phyloP scores from a whole-genome alignment of 2,113 vertebrate genomes.

The Alexandromys fortis region DNA sequence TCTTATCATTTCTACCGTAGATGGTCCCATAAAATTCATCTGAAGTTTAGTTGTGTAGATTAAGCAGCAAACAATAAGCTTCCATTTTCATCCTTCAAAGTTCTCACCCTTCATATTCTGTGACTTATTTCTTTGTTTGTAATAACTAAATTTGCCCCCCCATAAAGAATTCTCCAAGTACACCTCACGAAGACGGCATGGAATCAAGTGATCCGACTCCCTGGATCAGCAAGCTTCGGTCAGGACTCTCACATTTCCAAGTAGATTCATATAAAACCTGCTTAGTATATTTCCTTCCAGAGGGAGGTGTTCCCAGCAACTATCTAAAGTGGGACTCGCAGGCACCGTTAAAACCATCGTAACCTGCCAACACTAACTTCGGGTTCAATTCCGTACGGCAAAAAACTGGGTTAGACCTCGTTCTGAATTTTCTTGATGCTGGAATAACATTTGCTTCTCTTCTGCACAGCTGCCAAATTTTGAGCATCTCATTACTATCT shows the following conservation, averaged over 20 bases:
- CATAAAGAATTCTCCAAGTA: neutral
- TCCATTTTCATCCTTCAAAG: neutral
- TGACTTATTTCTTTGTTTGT: conserved; percentile 12
- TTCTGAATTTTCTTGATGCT: conserved; percentile 27
- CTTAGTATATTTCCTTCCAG: neutral
- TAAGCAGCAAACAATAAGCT: conserved; percentile 26
- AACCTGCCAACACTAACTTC: conserved; percentile 11
- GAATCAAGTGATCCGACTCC: neutral
- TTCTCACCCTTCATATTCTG: neutral
- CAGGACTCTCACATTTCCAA: neutral
- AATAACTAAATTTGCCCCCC: conserved; percentile 5
- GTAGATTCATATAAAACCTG: neutral
- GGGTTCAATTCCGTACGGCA: neutral
- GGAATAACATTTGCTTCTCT: conserved; percentile 43
- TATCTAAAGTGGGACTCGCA: conserved; percentile 1
- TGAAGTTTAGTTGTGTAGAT: neutral
- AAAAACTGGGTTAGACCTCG: neutral
- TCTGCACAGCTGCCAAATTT: conserved; percentile 36
- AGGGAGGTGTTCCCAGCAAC: neutral
- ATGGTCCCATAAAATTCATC: neutral
- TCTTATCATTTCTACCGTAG: neutral
- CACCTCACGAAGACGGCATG: neutral
- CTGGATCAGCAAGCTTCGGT: neutral
- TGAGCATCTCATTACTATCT: conserved; percentile 28
- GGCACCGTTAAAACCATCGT: neutral